These are phyloP conservation scores for Neoitamus cyanurus DNA, from an alignment of 2,888 invertebrate genomes.

Conservation along the genomic window DNA sequence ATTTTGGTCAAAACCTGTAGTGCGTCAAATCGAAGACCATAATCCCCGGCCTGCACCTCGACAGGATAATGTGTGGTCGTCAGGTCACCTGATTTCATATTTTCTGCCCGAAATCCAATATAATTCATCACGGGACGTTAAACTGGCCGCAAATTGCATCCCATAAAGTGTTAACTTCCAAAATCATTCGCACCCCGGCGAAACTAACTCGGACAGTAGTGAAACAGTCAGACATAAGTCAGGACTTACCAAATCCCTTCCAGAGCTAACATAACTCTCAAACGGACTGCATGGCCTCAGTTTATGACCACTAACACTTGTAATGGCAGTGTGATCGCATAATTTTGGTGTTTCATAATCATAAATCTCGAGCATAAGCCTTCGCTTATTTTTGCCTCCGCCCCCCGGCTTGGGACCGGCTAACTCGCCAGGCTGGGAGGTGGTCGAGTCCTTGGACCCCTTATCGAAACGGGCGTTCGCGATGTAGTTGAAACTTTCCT, in stretches of 20 bases:
- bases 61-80: not conserved
- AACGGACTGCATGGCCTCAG: constrained; percentile 81
- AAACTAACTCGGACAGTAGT: constrained; percentile 1
- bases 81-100: constrained; percentile 15
- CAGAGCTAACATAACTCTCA: constrained; percentile 80
- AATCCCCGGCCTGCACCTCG: not conserved
- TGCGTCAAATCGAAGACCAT: constrained; percentile 16
- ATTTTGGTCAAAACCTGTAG: not conserved
- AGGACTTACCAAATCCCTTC: constrained; percentile 65
- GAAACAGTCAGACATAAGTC: constrained; percentile 39
- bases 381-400: constrained; percentile 64
- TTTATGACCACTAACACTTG: constrained; percentile 62
- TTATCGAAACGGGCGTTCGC: constrained; percentile 58
- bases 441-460: constrained; percentile 43
- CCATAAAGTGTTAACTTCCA: constrained; percentile 32
- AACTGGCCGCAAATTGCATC: constrained; percentile 48
- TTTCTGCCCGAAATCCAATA: constrained; percentile 44
- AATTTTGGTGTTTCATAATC: constrained; percentile 80
- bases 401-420: not conserved
- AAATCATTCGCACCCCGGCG: constrained; percentile 8
- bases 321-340: constrained; percentile 81
- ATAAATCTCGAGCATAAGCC: constrained; percentile 76
- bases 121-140: constrained; percentile 47
- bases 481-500: constrained; percentile 64
- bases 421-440: constrained; percentile 36